These are phyloP conservation scores for Glareola pratincola DNA, from an alignment of 2,113 vertebrate species.

Conservation along the genomic window DNA sequence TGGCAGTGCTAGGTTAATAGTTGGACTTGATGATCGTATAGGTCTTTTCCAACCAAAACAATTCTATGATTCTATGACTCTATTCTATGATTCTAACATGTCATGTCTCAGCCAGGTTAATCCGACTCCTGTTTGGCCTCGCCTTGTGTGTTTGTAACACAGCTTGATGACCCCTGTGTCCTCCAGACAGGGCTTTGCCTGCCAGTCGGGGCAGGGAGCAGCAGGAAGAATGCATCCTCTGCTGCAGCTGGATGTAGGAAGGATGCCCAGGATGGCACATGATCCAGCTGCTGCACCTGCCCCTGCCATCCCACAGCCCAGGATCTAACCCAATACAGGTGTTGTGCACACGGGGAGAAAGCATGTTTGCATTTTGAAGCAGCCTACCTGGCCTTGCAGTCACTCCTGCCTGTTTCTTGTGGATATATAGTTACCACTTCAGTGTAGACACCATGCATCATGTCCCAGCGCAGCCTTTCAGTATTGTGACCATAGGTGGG, in stretches of 20 bases:
- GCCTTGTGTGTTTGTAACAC: neutral
- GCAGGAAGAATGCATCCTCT: accelerated
- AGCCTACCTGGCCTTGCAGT: neutral
- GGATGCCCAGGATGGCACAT: neutral
- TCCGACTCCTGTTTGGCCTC: neutral
- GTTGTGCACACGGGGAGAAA: neutral
- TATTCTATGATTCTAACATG: neutral
- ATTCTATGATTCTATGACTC: neutral
- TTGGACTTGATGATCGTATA: neutral
- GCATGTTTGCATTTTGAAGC: neutral
- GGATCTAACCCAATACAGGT: neutral
- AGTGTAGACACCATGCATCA: neutral
- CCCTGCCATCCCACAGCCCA: accelerated
- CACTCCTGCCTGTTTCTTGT: neutral
- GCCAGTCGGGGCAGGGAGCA: neutral
- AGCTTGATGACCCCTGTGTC: accelerated
- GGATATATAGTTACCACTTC: neutral
- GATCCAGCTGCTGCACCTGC: neutral
- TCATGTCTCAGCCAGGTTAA: neutral
- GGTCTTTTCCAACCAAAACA: neutral
- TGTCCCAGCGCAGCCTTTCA: neutral
- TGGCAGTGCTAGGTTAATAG: neutral
- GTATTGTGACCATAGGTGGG: neutral
- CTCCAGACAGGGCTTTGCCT: neutral
- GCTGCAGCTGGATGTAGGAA: neutral